Conservation (phyloP, 2,797 vertebrate species). For the Synanceia verrucosa region DNA sequence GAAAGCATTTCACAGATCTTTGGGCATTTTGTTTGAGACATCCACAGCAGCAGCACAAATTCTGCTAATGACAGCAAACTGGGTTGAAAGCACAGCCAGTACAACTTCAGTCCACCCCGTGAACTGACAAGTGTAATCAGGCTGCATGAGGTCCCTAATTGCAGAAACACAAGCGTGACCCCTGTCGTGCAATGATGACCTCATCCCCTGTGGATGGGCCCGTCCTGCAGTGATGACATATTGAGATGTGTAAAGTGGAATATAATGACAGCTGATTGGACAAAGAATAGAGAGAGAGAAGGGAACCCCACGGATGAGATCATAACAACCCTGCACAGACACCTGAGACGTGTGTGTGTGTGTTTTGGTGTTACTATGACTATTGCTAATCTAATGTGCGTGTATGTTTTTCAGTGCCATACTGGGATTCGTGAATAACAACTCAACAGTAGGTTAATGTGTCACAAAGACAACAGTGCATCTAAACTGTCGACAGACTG, state of each 20-base stretch:
- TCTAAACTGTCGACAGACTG: constrained; percentile 43
- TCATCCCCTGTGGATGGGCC: constrained; percentile 35
- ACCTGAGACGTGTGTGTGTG: constrained; percentile 38
- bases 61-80: not conserved
- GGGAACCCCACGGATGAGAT: constrained; percentile 53
- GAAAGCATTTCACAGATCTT: not conserved
- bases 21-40: not conserved
- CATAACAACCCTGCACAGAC: constrained; percentile 27
- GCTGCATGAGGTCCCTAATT: constrained; percentile 53
- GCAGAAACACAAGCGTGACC: constrained; percentile 25
- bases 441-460: constrained; percentile 68
- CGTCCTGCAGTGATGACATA: constrained; percentile 54
- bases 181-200: constrained; percentile 62
- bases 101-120: not conserved
- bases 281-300: constrained; percentile 35
- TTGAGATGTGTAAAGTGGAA: constrained; percentile 57
- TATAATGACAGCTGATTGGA: constrained; percentile 67
- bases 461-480: constrained; percentile 46
- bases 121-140: constrained; percentile 28
- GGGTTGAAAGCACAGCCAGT: not conserved
- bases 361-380: constrained; percentile 8
- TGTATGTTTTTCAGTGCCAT: constrained; percentile 35
- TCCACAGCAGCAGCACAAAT: not conserved
- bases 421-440: constrained; percentile 51
- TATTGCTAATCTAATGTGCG: constrained; percentile 12